Evolutionary conservation across 2,888 invertebrate genomes (phyloP).

Genomic region (Platypus cylindrus): DNA sequence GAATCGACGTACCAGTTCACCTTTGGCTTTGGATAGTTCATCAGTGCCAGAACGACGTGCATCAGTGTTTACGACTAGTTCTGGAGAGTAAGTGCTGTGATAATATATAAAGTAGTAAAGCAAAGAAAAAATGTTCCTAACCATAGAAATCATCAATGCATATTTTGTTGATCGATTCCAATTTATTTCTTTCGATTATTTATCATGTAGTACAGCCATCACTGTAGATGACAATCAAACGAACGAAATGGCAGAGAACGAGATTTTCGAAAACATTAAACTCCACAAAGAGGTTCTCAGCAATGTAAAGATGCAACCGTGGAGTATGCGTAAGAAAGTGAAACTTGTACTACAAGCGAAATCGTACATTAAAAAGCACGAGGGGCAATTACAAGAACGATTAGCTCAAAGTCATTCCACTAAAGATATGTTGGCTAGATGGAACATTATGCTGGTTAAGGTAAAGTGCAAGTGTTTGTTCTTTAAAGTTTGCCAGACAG

Average conservation of each 20-base stretch:
- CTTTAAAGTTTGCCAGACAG: too few species aligned
- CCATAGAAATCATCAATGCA: too few species aligned
- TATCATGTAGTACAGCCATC: conserved; percentile 65
- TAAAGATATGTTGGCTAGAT: conserved; percentile 70
- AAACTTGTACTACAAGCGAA: conserved; percentile 75
- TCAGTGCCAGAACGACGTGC: conserved; percentile 43
- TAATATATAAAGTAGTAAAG: not conserved
- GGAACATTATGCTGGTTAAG: conserved; percentile 66
- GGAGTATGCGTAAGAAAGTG: conserved; percentile 70
- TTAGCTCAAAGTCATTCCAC: conserved; percentile 82
- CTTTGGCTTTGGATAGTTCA: conserved; percentile 40
- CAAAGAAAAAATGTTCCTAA: not conserved
- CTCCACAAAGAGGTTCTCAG: conserved; percentile 84
- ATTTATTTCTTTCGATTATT: conserved; percentile 8
- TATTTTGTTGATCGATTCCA: too few species aligned
- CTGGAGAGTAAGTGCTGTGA: conserved; percentile 58
- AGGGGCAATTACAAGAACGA: conserved; percentile 78
- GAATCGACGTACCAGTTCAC: conserved; percentile 46
- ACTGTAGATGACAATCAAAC: conserved; percentile 58
- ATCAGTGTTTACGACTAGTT: conserved; percentile 74
- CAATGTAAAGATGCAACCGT: conserved; percentile 74
- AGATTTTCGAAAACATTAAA: conserved; percentile 80
- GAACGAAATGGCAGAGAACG: conserved; percentile 61
- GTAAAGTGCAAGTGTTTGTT: conserved; percentile 45
- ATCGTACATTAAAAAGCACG: conserved; percentile 75